Base-by-base conservation (phyloP, 2,888 invertebrate genomes). In the Cryptus viduatorius region DNA sequence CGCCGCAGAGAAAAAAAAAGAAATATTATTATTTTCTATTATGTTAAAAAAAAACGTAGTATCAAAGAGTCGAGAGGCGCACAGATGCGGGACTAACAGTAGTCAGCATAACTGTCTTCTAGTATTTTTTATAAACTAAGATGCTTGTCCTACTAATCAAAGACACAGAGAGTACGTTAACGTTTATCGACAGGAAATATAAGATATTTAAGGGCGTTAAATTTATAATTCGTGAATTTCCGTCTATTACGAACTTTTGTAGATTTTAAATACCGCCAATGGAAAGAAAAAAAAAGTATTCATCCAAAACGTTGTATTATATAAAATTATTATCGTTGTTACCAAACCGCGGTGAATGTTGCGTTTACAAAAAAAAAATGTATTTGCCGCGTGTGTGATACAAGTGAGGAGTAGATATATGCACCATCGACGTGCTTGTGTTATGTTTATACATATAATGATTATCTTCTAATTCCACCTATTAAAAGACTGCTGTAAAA, bases 401-500 rank as follows among this genome's bases (percentile, higher is more conserved):
- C 79, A 46, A 69, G 75, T 79, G 79, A 80, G 80, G 82, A 84
- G 78, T 82, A 78, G 68, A 79, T 72, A 79, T 77, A 79, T 83
- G 80, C 80, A 81, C 82, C 80, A 50, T 29, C 46, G 73, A 50
- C 67, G 71, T 71, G 56, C 78, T 19, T 73, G 69, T 48, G 77
- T 67, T 77, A 44, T 77, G 65, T n/a, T n/a, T n/a, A n/a, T 82
- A 71, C 72, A 82, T 46, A 81, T 72, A 80, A 59, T 37, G 37
- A 53, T 53, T 16, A 56, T 24, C 68, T 86, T 84, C 19, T 56
- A 79, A 85, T 82, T 86, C 76, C 82, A 64, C 82, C 64, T 83
- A 82, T 84, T 81, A 81, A 86, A 86, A 84, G 86, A 86, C 86
- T 86, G 85, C 85, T 79, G 82, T 83, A 56, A 56, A 56, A 75